These are phyloP conservation scores for Lucilia sericata DNA, from an alignment of 1,140 invertebrate species.

Conservation along the genomic window DNA sequence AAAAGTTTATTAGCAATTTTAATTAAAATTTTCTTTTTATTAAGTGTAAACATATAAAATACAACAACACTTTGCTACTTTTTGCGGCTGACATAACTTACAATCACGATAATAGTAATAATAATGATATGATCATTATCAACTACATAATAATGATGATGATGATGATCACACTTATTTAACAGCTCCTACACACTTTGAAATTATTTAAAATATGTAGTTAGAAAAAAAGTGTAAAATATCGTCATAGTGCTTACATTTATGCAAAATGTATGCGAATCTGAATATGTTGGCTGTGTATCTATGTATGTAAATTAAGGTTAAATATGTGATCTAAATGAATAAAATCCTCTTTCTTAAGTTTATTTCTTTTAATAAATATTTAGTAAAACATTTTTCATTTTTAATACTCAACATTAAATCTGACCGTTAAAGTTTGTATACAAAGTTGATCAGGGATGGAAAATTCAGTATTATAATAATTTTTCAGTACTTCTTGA, in stretches of 20 bases:
- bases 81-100: not conserved
- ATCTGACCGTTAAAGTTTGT: no score
- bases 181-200: conserved; percentile 12
- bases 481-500: no score
- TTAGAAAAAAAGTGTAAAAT: not conserved
- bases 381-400: no score
- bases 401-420: not conserved
- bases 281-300: not conserved
- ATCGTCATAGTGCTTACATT: not conserved
- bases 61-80: not conserved
- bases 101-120: not conserved
- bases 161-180: not conserved
- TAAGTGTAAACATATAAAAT: not conserved
- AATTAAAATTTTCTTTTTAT: conserved; percentile 1
- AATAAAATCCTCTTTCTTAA: conserved; percentile 23
- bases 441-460: no score
- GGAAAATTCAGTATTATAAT: no score
- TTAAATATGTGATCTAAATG: conserved; percentile 37
- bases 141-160: not conserved
- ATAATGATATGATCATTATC: not conserved
- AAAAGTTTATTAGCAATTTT: not conserved
- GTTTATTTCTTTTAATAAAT: no score
- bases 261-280: not conserved
- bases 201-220: not conserved
- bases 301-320: conserved; percentile 22